Evolutionary conservation across 1,140 invertebrate species (phyloP).

Genomic region (Platyura marginata): DNA sequence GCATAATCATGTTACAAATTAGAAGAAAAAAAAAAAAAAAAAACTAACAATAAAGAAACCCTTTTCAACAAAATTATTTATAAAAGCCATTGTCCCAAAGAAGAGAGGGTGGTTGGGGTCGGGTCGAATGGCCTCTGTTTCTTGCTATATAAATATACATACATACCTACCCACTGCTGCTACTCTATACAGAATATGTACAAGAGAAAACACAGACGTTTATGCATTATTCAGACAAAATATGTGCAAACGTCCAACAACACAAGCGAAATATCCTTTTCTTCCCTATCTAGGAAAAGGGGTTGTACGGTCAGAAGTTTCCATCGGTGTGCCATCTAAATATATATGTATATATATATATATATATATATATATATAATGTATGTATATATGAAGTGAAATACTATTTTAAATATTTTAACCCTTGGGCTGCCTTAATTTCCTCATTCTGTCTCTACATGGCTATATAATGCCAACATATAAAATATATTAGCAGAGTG

Average conservation of each 20-base stretch:
- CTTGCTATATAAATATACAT: too few species aligned
- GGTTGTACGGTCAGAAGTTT: neutral
- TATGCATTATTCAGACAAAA: neutral
- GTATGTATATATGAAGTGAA: neutral
- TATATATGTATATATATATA: neutral
- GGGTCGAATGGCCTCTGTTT: neutral
- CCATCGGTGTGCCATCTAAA: neutral
- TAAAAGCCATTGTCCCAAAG: neutral
- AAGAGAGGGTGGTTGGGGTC: neutral
- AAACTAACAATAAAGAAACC: constrained; percentile 75
- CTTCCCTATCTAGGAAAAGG: neutral
- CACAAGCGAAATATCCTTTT: neutral
- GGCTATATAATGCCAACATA: neutral
- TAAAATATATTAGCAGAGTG: neutral
- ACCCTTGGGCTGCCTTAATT: neutral
- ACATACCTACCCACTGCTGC: neutral
- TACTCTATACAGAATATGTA: neutral
- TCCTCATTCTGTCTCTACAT: neutral
- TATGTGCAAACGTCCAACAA: neutral
- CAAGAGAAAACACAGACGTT: neutral
- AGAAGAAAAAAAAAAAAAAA: too few species aligned
- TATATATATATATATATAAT: neutral
- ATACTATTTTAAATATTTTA: neutral
- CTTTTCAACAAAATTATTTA: constrained; percentile 57
- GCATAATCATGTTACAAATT: too few species aligned